Conservation (phyloP, 2,113 vertebrate genomes). For the Eudyptes chrysolophus region DNA sequence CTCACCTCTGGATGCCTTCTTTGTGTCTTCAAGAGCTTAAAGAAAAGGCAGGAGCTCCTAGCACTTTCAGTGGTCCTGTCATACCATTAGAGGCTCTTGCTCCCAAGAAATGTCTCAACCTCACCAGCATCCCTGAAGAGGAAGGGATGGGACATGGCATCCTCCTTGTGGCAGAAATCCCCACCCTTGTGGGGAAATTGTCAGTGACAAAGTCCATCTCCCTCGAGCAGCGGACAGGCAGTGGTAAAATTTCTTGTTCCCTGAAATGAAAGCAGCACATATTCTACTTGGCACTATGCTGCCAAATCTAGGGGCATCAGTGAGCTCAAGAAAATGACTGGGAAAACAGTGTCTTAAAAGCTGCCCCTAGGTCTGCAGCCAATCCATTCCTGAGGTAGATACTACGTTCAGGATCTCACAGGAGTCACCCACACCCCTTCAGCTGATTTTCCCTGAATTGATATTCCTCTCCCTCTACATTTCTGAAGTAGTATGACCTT, state of each 20-base stretch:
- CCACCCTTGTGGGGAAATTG: neutral
- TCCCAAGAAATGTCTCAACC: neutral
- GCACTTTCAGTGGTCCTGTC: neutral
- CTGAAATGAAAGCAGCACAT: neutral
- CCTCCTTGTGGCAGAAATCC: neutral
- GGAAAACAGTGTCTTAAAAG: neutral
- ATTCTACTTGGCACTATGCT: neutral
- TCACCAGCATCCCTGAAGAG: neutral
- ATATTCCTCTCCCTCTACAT: neutral
- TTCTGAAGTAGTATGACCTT: neutral
- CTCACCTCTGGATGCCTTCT: neutral
- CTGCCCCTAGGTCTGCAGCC: neutral
- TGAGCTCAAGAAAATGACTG: neutral
- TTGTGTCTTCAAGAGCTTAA: neutral
- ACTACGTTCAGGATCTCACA: neutral
- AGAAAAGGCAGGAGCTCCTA: neutral
- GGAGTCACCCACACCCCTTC: neutral
- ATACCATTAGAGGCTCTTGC: neutral
- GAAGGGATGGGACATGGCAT: neutral
- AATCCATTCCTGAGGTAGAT: neutral
- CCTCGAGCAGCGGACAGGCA: neutral
- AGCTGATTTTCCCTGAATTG: neutral
- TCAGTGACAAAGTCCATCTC: neutral
- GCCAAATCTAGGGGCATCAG: neutral
- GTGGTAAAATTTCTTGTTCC: neutral